Percentiles rank a stretch among this genome's conserved stretches.
phyloP scores from a whole-genome alignment of 2,888 invertebrate genomes.

The Apodemia mormo region DNA sequence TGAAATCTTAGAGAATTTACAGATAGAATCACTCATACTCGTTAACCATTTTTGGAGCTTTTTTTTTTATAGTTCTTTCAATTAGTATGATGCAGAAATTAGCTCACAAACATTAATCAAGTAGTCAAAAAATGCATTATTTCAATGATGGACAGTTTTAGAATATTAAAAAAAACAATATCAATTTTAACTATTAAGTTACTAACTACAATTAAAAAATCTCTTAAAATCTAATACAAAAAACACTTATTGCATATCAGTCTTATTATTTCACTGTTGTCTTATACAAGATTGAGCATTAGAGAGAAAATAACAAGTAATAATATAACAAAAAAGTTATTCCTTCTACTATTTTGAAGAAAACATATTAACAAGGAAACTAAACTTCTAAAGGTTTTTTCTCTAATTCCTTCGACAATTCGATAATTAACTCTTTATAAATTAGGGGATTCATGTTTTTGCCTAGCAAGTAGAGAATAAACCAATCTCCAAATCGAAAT shows the following conservation, averaged over 20 bases:
- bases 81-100: too few species aligned
- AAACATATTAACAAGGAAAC: conserved; percentile 29
- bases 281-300: conserved; percentile 5
- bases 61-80: too few species aligned
- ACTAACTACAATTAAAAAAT: background rate
- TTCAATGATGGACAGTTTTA: too few species aligned
- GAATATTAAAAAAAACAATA: too few species aligned
- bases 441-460: conserved; percentile 88
- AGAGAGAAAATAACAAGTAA: background rate
- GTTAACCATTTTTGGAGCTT: too few species aligned
- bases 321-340: conserved; percentile 17
- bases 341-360: background rate
- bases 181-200: too few species aligned
- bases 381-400: conserved; percentile 57
- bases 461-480: conserved; percentile 87
- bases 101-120: too few species aligned
- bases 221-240: conserved; percentile 8
- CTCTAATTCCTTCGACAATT: conserved; percentile 69
- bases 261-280: conserved; percentile 7
- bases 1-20: too few species aligned
- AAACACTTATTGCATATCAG: conserved; percentile 4
- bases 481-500: conserved; percentile 88
- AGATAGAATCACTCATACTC: too few species aligned
- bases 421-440: conserved; percentile 83
- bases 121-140: too few species aligned